Evolutionary conservation across 2,797 vertebrate genomes (phyloP), one percentile per base, ranked within the genome.

Genomic region (Catostomus latipinnis): DNA sequence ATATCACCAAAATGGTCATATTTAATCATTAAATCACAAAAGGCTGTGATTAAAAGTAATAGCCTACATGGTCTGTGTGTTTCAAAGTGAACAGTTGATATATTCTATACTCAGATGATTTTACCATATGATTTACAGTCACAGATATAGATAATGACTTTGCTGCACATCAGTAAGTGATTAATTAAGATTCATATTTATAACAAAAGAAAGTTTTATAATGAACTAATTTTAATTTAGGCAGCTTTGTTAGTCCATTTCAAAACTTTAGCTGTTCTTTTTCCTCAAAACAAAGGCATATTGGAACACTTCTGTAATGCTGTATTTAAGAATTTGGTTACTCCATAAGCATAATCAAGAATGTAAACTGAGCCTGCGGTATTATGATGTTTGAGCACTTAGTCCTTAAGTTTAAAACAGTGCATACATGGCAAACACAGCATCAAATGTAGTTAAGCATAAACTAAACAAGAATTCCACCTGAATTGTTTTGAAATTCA

Each of bases 221-320:
- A 2, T 34, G 18, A 10, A 60, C 58, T 43, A 1, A 1, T 53
- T 53, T 48, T 58, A 73, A 60, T 61, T 13, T 34, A 50, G 1
- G 57, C 71, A 61, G 46, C 57, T 73, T 57, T 16, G 50, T 73
- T 73, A 61, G 71, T 18, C 14, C 45, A 61, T 73, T 73, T 61
- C 1, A 63, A 63, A 63, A 63, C 11, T 58, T 57, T 49, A 14
- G 18, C 18, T 68, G 10, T 58, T 68, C 6, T 68, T 76, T 63
- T 58, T 50, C 8, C 66, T 11, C 8, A 60, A 76, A 58, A 18
- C 46, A 34, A 34, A 34, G 34, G 34, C 45, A 76, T 6, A 34
- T 68, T 50, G 48, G 4, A 11, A 54, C 4, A 22, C 6, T 50
- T 76, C 50, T 50, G 18, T 12, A 61, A 61, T 22, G 11, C 4